A percentile compares a stretch with the other conserved stretches of the same genome.
phyloP scores from a whole-genome alignment of 2,797 vertebrate genomes.

The Hirundo rustica region DNA sequence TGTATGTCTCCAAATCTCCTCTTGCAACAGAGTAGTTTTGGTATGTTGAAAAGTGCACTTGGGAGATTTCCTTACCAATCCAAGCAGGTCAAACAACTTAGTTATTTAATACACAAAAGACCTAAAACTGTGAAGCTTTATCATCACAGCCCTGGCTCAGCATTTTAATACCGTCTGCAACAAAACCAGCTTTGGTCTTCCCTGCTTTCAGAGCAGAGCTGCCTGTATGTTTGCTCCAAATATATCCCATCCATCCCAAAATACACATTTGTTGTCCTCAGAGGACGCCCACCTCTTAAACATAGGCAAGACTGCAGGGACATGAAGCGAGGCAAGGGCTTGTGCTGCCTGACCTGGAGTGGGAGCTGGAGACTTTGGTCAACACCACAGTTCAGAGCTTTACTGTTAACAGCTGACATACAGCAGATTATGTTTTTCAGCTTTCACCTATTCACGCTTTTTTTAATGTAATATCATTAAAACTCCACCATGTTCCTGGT shows the following conservation, averaged over 20 bases:
- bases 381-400: neutral
- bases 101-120: neutral
- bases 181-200: neutral
- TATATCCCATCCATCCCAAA: neutral
- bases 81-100: neutral
- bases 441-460: neutral
- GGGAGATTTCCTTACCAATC: neutral
- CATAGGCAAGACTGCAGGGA: neutral
- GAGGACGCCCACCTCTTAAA: neutral
- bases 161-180: neutral
- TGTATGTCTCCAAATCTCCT: neutral
- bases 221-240: no score
- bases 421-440: neutral
- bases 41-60: neutral
- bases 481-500: neutral
- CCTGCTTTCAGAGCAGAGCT: neutral
- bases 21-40: neutral
- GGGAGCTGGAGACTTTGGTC: neutral
- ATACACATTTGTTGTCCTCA: neutral
- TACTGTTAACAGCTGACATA: neutral
- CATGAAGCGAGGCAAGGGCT: neutral
- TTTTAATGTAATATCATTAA: neutral
- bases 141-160: accelerated
- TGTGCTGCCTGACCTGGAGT: neutral
- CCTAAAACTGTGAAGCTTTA: neutral